These are phyloP conservation scores for Lasius fuliginosus DNA, from an alignment of 2,888 invertebrate species.

Conservation along the genomic window DNA sequence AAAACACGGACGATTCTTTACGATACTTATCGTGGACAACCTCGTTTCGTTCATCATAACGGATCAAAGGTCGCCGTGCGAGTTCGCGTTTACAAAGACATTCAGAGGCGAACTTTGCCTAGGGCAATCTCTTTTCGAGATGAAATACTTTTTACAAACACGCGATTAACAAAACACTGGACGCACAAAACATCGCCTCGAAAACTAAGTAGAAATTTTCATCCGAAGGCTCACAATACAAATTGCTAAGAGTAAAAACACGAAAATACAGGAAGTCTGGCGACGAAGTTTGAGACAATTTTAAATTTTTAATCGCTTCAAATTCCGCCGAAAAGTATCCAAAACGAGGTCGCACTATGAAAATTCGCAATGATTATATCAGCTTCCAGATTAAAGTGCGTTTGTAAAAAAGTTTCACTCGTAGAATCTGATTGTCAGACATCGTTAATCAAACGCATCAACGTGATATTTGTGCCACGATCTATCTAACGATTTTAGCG, in stretches of 20 bases:
- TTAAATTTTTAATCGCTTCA: neutral
- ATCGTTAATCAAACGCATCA: slow-evolving; percentile 1
- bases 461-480: neutral
- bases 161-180: neutral
- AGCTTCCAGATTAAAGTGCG: neutral
- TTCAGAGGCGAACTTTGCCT: neutral
- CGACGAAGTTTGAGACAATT: neutral
- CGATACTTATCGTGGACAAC: neutral
- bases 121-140: neutral
- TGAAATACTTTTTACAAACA: neutral
- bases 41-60: slow-evolving; percentile 1
- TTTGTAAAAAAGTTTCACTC: neutral
- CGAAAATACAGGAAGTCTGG: neutral
- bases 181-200: neutral
- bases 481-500: neutral
- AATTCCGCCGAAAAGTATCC: slow-evolving; percentile 12
- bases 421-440: neutral
- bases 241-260: neutral
- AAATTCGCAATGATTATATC: neutral
- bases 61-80: neutral
- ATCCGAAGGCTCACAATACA: neutral
- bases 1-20: slow-evolving; percentile 33
- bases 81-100: neutral
- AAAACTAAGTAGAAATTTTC: neutral
- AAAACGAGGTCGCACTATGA: neutral